phyloP scores from a whole-genome alignment of 1,140 invertebrate genomes.

The Papilio polytes region DNA sequence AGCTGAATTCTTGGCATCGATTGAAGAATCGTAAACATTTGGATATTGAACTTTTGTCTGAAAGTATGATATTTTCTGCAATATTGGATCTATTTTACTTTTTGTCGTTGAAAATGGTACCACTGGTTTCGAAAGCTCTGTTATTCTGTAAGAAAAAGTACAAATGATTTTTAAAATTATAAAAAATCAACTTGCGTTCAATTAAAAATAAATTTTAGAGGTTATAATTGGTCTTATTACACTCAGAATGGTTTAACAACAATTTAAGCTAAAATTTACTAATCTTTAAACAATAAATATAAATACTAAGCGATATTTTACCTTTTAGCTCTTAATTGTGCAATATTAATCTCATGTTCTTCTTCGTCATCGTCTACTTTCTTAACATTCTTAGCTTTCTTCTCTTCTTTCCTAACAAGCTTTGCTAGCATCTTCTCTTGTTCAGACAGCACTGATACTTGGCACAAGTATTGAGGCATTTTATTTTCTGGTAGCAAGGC shows the following conservation, averaged over 20 bases:
- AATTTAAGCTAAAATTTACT: too few relatives aligned
- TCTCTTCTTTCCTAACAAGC: conserved; percentile 94
- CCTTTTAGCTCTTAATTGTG: conserved; percentile 71
- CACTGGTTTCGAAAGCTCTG: conserved; percentile 73
- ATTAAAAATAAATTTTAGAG: too few relatives aligned
- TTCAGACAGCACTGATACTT: conserved; percentile 93
- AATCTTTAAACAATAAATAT: too few relatives aligned
- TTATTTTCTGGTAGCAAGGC: conserved; percentile 88
- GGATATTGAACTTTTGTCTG: conserved; percentile 88
- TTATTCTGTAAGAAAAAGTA: conserved; percentile 59
- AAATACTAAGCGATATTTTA: too few relatives aligned
- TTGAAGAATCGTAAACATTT: conserved; percentile 92
- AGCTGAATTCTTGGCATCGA: conserved; percentile 87
- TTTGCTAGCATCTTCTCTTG: conserved; percentile 93
- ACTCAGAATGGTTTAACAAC: too few relatives aligned
- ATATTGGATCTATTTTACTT: conserved; percentile 66
- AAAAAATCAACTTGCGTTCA: too few relatives aligned
- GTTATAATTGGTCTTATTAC: too few relatives aligned
- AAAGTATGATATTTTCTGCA: conserved; percentile 76
- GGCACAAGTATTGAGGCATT: conserved; percentile 87
- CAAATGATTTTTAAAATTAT: not conserved
- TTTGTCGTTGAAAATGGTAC: conserved; percentile 76
- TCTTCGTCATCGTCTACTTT: conserved; percentile 84
- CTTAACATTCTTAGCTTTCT: conserved; percentile 86
- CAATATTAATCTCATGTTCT: conserved; percentile 72